Base-by-base conservation (phyloP, 2,888 invertebrate genomes). In the Phorcus lineatus region DNA sequence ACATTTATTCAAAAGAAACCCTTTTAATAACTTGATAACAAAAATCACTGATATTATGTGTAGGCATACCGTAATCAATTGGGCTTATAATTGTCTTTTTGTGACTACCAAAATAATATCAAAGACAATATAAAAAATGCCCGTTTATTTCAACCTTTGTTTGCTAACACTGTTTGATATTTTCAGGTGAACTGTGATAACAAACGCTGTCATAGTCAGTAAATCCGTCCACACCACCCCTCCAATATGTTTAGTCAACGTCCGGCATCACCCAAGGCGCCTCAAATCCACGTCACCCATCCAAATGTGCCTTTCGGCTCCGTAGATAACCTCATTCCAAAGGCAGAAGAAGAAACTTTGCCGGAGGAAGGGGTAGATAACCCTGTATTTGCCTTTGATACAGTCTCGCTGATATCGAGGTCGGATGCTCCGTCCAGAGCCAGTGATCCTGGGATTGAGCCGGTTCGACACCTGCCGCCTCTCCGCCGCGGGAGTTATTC, bases 321-420 rank as follows among this genome's bases (percentile, higher is more conserved):
- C 22, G 28, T 74, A 13, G 80, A 82, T 31, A 77, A 77, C 62
- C 77, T 81, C 47, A 74, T 81, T 17, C 16, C 13, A 4, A 31
- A 70, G 28, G 7, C 22, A 1, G 28, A 19, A n/a, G 17, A 19
- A 7, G 67, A 70, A 4, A 57, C 70, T 1, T 24, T 52, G 19
- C 74, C 77, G 0, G 54, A 81, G 55, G 67, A 28, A 31, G 81
- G 81, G 0, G 77, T 22, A 62, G 84, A 83, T 36, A 82, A 83
- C 78, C 84, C 84, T 1, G 78, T 78, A 22, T 85, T 85, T 74
- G 77, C 81, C n/a, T 83, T 83, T 66, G 83, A 83, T 66, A 79
- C 80, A 1, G 76, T 70, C 6, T 74, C 81, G 24, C 67, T 83
- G 53, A 78, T 84, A 40, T 74, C 70, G n/a, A 79, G 84, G 7